These are phyloP conservation scores for Morone chrysops DNA, from an alignment of 2,113 vertebrate species.

Conservation along the genomic window DNA sequence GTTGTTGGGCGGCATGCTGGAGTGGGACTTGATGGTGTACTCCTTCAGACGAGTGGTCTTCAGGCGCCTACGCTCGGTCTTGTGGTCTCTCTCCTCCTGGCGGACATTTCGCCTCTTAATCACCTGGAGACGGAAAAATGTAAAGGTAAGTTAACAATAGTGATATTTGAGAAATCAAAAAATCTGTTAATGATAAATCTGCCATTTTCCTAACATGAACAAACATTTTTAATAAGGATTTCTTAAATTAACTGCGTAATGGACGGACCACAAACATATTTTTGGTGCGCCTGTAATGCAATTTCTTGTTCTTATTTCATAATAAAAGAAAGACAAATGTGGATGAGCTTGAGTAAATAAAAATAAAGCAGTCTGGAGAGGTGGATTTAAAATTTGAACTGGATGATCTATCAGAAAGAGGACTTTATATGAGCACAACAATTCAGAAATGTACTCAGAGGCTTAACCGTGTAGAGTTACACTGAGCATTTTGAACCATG, in stretches of 20 bases:
- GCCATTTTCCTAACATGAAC: background rate
- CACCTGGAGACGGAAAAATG: slow-evolving; percentile 81
- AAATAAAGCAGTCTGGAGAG: no score
- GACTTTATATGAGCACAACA: background rate
- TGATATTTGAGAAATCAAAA: background rate
- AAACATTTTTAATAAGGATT: background rate
- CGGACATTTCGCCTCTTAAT: slow-evolving; percentile 95
- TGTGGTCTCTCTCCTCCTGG: slow-evolving; percentile 90
- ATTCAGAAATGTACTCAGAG: background rate
- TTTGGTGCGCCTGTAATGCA: background rate
- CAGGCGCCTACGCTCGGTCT: slow-evolving; percentile 92
- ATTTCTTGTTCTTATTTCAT: background rate
- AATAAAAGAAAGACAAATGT: no score
- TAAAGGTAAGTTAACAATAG: background rate
- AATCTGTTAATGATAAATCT: background rate
- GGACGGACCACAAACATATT: background rate
- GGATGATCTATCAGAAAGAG: no score
- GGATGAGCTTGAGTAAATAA: no score
- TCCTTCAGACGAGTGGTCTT: slow-evolving; percentile 97
- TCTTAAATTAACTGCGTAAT: background rate
- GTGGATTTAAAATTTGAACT: no score
- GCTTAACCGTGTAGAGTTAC: background rate
- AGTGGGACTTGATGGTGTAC: slow-evolving; percentile 99
- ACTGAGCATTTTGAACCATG: background rate
- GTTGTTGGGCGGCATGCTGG: slow-evolving; percentile 99